Evolutionary conservation across 2,797 vertebrate genomes (phyloP).

Genomic region (Pseudochaenichthys georgianus): DNA sequence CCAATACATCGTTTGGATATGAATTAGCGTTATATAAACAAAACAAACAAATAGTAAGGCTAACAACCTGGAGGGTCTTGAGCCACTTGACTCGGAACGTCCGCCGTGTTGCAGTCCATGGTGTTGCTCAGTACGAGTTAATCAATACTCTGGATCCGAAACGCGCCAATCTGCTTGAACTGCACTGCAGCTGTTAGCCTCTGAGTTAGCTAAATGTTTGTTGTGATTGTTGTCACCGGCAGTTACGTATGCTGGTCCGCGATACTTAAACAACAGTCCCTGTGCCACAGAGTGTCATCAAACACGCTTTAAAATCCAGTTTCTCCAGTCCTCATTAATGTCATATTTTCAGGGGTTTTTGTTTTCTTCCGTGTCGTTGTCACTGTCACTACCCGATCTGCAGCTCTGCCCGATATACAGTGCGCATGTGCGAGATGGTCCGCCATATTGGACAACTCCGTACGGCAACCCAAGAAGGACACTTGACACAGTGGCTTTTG

Average conservation of each 20-base stretch:
- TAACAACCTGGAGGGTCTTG: slow-evolving; percentile 52
- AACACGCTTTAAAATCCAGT: background rate
- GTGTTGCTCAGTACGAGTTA: background rate
- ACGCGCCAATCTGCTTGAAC: slow-evolving; percentile 9
- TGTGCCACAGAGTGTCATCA: rapidly evolving
- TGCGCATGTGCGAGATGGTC: too few species aligned
- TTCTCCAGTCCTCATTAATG: background rate
- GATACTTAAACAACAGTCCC: background rate
- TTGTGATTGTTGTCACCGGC: background rate
- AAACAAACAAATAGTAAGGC: background rate
- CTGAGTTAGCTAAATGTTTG: slow-evolving; percentile 5
- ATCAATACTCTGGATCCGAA: slow-evolving; percentile 18
- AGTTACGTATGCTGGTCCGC: too few species aligned
- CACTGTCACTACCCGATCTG: too few species aligned
- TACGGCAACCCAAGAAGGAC: too few species aligned
- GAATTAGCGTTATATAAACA: background rate
- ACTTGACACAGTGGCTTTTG: too few species aligned
- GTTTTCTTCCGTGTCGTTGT: slow-evolving; percentile 31
- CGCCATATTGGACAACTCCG: too few species aligned
- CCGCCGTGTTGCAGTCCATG: slow-evolving; percentile 54
- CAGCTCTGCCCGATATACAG: too few species aligned
- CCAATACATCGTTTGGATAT: background rate
- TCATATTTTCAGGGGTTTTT: background rate
- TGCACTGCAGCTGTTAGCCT: background rate
- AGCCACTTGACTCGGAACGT: background rate